These are phyloP conservation scores for Eupsilia transversa DNA, from an alignment of 2,888 invertebrate species.

Conservation along the genomic window DNA sequence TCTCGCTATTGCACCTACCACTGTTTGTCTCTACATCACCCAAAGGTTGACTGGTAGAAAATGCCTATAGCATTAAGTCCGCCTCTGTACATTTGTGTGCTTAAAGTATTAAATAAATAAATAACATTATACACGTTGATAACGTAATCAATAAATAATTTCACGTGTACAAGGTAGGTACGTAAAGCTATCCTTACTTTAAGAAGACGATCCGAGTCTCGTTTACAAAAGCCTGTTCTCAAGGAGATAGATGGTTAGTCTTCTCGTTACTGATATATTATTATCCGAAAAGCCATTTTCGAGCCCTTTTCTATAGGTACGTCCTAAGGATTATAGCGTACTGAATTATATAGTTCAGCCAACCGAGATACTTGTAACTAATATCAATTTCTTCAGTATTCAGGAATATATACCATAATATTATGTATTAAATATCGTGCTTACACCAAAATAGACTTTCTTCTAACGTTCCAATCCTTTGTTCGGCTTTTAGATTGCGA, in stretches of 20 bases:
- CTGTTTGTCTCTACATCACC: too few species aligned
- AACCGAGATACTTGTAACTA: not conserved
- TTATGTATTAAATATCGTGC: not conserved
- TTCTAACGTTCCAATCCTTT: too few species aligned
- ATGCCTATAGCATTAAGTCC: too few species aligned
- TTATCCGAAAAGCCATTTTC: conserved; percentile 31
- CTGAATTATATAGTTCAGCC: conserved; percentile 15
- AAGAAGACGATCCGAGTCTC: conserved; percentile 16
- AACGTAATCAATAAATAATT: conserved; percentile 7
- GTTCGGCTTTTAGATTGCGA: too few species aligned
- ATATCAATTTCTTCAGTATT: conserved; percentile 8
- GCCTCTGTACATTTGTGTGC: too few species aligned
- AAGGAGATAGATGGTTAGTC: conserved; percentile 16
- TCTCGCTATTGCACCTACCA: too few species aligned
- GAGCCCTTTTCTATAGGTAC: not conserved
- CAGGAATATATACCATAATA: not conserved
- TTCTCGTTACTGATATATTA: conserved; percentile 25
- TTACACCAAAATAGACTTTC: too few species aligned
- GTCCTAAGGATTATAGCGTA: not conserved
- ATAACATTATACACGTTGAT: not conserved
- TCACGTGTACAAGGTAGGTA: not conserved
- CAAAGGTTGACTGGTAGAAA: too few species aligned
- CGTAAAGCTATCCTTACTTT: not conserved
- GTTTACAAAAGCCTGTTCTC: conserved; percentile 30
- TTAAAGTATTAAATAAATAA: too few species aligned